These are phyloP conservation scores for Rattus rattus DNA, from an alignment of 2,113 vertebrate species.

Conservation along the genomic window DNA sequence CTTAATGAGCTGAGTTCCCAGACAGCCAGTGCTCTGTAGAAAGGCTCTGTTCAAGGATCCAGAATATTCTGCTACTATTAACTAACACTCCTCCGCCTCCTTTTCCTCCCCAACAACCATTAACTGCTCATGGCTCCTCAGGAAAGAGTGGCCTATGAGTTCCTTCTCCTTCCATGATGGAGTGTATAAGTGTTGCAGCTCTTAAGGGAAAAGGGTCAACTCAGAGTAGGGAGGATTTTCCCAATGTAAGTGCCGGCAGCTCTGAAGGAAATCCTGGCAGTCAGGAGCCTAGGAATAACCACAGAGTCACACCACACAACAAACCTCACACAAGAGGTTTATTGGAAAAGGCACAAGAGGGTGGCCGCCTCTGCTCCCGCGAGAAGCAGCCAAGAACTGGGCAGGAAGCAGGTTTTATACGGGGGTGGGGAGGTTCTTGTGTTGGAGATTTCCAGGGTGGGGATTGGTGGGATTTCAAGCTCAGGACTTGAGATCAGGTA, in stretches of 20 bases:
- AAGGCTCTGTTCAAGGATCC: neutral
- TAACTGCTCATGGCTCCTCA: neutral
- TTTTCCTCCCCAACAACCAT: neutral
- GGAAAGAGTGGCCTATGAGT: neutral
- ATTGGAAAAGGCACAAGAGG: neutral
- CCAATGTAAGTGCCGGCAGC: too few relatives aligned
- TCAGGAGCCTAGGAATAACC: neutral
- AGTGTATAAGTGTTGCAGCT: neutral
- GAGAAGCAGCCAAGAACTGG: neutral
- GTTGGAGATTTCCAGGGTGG: neutral
- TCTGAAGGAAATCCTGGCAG: neutral
- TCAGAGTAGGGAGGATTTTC: too few relatives aligned
- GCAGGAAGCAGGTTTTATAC: neutral
- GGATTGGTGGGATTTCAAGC: neutral
- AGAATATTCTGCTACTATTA: neutral
- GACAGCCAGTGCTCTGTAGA: neutral
- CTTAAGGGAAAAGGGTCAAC: too few relatives aligned
- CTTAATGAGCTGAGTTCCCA: neutral
- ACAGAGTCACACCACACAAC: neutral
- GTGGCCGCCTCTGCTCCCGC: neutral
- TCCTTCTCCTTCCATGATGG: neutral
- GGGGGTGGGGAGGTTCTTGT: too few relatives aligned
- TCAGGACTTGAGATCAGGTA: too few relatives aligned
- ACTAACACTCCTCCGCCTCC: too few relatives aligned
- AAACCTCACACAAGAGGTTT: neutral